Conservation (phyloP, 2,888 invertebrate species). For the Drosophila koepferae region DNA sequence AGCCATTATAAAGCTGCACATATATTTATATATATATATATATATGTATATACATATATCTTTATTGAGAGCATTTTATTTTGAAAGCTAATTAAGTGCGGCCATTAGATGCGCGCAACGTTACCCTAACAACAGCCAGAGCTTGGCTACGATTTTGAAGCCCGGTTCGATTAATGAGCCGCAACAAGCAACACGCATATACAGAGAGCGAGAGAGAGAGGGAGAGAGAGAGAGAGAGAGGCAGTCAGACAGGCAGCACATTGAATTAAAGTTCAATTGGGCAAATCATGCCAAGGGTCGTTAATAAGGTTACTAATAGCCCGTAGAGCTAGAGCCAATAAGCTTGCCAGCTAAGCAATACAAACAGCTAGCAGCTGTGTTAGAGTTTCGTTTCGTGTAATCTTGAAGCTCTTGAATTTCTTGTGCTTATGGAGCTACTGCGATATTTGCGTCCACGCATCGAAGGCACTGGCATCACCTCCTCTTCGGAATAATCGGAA, state of each 20-base stretch:
- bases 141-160: slow-evolving; percentile 10
- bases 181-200: slow-evolving; percentile 51
- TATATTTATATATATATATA: slow-evolving; percentile 13
- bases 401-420: neutral
- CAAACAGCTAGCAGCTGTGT: neutral
- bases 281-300: slow-evolving; percentile 54
- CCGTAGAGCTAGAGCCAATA: neutral
- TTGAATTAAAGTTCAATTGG: slow-evolving; percentile 73
- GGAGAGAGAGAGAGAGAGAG: neutral
- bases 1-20: slow-evolving; percentile 51
- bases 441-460: too few relatives aligned
- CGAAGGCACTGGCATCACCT: too few relatives aligned
- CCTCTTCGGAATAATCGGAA: slow-evolving; percentile 12
- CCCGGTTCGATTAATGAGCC: slow-evolving; percentile 65
- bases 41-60: slow-evolving; percentile 50
- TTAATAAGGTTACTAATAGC: slow-evolving; percentile 61
- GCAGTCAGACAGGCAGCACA: slow-evolving; percentile 15
- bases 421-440: too few relatives aligned
- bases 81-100: slow-evolving; percentile 71
- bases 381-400: neutral
- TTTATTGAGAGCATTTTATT: slow-evolving; percentile 64
- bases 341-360: neutral
- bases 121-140: slow-evolving; percentile 22
- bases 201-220: neutral
- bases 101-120: slow-evolving; percentile 44